Conservation (phyloP, 2,797 vertebrate species). For the Fundulus diaphanus region DNA sequence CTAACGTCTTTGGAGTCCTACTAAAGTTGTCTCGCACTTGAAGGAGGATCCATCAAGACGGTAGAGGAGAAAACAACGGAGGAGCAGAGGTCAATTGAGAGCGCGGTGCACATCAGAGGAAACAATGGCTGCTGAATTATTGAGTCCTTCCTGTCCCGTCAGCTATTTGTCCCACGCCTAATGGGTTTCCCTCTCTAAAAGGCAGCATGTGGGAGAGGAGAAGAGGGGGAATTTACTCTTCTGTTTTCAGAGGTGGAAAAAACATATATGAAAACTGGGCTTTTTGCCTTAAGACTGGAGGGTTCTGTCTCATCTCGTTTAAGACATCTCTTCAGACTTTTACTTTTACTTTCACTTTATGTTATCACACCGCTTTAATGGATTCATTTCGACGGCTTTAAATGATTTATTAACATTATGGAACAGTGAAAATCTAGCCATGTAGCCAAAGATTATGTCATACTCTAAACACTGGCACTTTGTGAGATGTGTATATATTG, state of each 20-base stretch:
- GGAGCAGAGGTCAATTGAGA: conserved; percentile 78
- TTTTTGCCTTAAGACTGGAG: conserved; percentile 14
- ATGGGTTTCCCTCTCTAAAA: conserved; percentile 78
- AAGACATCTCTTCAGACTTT: conserved; percentile 24
- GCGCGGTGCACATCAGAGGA: conserved; percentile 71
- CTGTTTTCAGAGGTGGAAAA: conserved; percentile 28
- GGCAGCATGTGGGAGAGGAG: conserved; percentile 37
- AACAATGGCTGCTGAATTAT: conserved; percentile 85
- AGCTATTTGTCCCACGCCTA: conserved; percentile 74
- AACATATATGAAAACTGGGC: conserved; percentile 11
- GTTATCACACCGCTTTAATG: conserved; percentile 17
- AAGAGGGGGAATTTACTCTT: conserved; percentile 27
- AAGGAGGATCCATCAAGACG: conserved; percentile 70
- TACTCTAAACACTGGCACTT: background rate
- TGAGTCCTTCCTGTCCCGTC: conserved; percentile 79
- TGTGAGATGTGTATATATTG: conserved; percentile 27
- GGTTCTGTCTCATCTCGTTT: conserved; percentile 15
- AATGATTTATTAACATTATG: conserved; percentile 36
- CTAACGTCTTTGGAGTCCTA: conserved; percentile 48
- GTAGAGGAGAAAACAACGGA: conserved; percentile 64
- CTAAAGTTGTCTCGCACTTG: conserved; percentile 50
- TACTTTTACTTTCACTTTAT: conserved; percentile 4
- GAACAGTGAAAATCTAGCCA: conserved; percentile 13
- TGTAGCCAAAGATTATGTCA: background rate
- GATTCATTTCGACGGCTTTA: conserved; percentile 27